Base-by-base conservation (phyloP, 2,113 vertebrate species). In the Apodemus sylvaticus region DNA sequence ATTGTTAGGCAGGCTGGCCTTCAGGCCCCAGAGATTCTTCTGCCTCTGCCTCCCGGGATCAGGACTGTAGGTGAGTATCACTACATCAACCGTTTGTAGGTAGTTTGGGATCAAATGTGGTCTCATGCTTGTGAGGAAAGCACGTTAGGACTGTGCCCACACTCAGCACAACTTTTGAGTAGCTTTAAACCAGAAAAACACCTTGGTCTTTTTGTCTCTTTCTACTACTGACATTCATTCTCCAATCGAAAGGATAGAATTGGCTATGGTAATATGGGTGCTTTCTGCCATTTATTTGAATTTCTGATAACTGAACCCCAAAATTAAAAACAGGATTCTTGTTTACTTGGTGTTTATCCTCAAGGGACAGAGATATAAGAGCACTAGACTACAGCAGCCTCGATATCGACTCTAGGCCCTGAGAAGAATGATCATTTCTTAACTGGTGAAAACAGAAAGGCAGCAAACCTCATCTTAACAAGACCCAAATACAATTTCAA, bases 181-280 rank as follows among this genome's bases (percentile, higher is more conserved):
- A 76, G 45, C 16, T 88, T 89, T 76, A 85, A 68, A 16, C 17
- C 81, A 62, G 58, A 10, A 60, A 22, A 66, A 24, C 36, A 58
- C 55, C 26, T 1, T 20, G 29, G 16, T 68, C 14, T 68, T 70
- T 31, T 45, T 89, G 39, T 60, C 36, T 60, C 89, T 78, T 71
- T 16, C 19, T 58, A 39, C 0, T 74, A 34, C 42, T 22, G 86
- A 68, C 14, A 76, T 89, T 64, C 14, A 60, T 51, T 66, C 93
- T 77, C 64, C 42, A 62, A 74, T 48, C 24, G 89, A 79, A 96
- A 93, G 45, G 62, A 93, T 3, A 95, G n/a, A 86, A 94, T 86
- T 17, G 81, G n/a, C 39, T 74, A 78, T 24, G 70, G 64, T 13
- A 94, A 89, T 1, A 76, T 66, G 8, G 85, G 29, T 39, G 4